phyloP scores from a whole-genome alignment of 2,113 vertebrate species.

The Clarias magur region DNA sequence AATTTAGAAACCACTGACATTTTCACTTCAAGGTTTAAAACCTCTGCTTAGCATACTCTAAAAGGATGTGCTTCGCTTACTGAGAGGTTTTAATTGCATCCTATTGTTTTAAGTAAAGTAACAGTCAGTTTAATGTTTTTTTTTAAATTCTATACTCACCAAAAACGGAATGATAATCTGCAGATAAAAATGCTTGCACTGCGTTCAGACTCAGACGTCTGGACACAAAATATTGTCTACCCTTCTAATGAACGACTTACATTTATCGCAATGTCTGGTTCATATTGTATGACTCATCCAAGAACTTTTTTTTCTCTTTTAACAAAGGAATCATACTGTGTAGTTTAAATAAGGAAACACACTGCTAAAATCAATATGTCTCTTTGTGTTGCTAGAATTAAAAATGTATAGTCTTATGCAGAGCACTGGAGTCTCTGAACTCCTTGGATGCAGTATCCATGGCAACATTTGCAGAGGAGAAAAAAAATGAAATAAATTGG shows the following conservation, averaged over 20 bases:
- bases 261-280: background rate
- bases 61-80: background rate
- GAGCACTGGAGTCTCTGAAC: slow-evolving; percentile 43
- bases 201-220: background rate
- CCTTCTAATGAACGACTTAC: no score
- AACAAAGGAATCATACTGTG: background rate
- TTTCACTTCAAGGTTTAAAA: background rate
- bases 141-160: background rate
- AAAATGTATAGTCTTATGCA: slow-evolving; percentile 35
- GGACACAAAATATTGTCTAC: background rate
- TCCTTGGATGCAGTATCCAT: slow-evolving; percentile 55
- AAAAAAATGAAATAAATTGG: slow-evolving; percentile 24
- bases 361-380: slow-evolving; percentile 3
- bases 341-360: background rate
- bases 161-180: background rate
- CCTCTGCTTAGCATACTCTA: background rate
- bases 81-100: background rate
- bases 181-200: background rate
- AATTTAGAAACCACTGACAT: slow-evolving; percentile 4
- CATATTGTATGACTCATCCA: background rate
- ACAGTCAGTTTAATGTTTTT: background rate
- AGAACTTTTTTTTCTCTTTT: background rate
- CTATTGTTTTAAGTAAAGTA: background rate
- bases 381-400: slow-evolving; percentile 24
- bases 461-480: slow-evolving; percentile 54